Evolutionary conservation across 2,888 invertebrate genomes (phyloP).

Genomic region (Invenusta paracnida): DNA sequence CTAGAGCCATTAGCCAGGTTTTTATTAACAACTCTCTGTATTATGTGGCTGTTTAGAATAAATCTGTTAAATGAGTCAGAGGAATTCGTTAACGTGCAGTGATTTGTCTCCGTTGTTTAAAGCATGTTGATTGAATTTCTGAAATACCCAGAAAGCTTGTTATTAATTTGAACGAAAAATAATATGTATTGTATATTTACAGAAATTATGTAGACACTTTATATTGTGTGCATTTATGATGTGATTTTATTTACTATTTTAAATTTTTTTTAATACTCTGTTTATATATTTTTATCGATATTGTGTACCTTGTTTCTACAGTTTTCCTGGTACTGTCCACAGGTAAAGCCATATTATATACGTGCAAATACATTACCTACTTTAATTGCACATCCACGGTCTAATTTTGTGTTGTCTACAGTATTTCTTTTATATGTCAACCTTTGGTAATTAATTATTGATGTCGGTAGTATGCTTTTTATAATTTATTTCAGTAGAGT

Average conservation of each 20-base stretch:
- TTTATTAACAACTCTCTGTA: no score
- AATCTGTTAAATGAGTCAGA: no score
- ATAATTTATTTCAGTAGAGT: neutral
- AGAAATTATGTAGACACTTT: no score
- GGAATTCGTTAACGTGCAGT: no score
- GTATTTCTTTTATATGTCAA: neutral
- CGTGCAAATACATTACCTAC: neutral
- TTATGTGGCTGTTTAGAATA: no score
- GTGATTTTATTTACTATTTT: neutral
- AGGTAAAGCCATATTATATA: neutral
- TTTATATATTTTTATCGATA: neutral
- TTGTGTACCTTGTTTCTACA: neutral
- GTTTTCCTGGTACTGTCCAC: slow-evolving; percentile 3
- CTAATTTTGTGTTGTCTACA: neutral
- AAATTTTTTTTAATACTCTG: neutral
- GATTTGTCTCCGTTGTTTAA: no score
- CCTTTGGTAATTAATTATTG: neutral
- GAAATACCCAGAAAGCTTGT: no score
- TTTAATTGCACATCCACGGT: neutral
- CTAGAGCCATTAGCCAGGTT: no score
- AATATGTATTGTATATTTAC: no score
- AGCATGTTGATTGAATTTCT: no score
- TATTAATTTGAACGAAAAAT: no score
- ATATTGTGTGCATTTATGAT: neutral
- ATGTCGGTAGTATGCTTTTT: neutral